Evolutionary conservation across 1,140 invertebrate species (phyloP), one percentile per base, ranked within the genome.

Genomic region (Leptinotarsa undecemlineata): DNA sequence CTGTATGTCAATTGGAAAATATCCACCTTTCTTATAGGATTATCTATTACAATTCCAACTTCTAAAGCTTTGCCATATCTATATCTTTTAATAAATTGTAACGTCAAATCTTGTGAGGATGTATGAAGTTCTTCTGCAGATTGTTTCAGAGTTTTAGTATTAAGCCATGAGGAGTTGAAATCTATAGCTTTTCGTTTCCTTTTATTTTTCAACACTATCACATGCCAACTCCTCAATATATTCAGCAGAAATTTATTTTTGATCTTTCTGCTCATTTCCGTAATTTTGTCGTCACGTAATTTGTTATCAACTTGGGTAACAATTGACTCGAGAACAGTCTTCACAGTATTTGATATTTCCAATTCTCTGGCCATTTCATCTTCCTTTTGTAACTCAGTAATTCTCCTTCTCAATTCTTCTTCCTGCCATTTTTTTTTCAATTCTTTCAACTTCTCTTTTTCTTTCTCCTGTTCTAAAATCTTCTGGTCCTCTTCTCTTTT

Each of bases 151-250:
- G 86, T 87, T 17, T 85, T 84, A 13, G 83, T 83, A 60, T 88
- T 84, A 20, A 91, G 79, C 90, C 90, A 92, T 19, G 90, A 85
- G 1, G 91, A 90, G 8, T 88, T 90, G 72, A 87, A 86, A 74
- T 91, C 88, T 48, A 92, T 81, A 13, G 90, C 70, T 81, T 84
- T 76, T 78, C 85, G 74, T 86, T 87, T 76, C 71, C 82, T 85
- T 20, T 81, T 84, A 19, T 82, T 86, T 6, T 68, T 60, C 1
- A 78, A 66, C 21, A 79, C 76, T 64, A 84, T 83, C 66, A 85
- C 85, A 84, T 88, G 88, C 76, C 86, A 85, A 74, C 88, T 89
- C 21, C 83, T 85, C 15, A 86, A 84, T 23, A 87, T 87, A 57
- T 83, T 79, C 47, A 85, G 84, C 77, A 88, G 86, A 66, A 84